Percentiles rank a stretch among this genome's conserved stretches.
Conservation (phyloP, 1,140 invertebrate species). For the Atta cephalotes region DNA sequence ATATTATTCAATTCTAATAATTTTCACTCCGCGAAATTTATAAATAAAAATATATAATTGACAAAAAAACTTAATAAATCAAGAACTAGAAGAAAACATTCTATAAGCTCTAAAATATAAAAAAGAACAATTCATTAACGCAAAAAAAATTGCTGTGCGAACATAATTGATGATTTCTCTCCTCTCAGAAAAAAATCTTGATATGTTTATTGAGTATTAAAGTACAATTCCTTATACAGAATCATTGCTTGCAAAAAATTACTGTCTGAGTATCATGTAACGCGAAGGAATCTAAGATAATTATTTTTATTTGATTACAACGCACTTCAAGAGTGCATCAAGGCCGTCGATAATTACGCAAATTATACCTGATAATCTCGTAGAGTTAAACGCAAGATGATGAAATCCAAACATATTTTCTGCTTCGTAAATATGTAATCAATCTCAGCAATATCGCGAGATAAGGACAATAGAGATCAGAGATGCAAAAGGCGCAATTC, state of each 20-base stretch:
- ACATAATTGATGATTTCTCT: too few relatives aligned
- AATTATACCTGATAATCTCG: slow-evolving; percentile 11
- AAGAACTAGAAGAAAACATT: too few relatives aligned
- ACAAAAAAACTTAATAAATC: too few relatives aligned
- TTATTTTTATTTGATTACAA: not conserved
- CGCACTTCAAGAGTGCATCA: slow-evolving; percentile 3
- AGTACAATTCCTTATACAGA: not conserved
- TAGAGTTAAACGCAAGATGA: not conserved
- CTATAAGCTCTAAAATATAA: too few relatives aligned
- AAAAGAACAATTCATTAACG: too few relatives aligned
- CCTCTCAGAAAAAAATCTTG: too few relatives aligned
- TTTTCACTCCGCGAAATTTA: too few relatives aligned
- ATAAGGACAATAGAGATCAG: not conserved
- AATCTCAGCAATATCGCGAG: not conserved
- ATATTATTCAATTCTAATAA: too few relatives aligned
- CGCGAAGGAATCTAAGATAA: not conserved
- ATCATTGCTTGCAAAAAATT: not conserved
- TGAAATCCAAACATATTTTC: not conserved
- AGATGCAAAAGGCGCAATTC: not conserved
- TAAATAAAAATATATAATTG: too few relatives aligned
- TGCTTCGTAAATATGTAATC: not conserved
- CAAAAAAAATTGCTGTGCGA: too few relatives aligned
- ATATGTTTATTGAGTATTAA: not conserved
- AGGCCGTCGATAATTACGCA: slow-evolving; percentile 23
- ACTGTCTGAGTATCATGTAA: not conserved